Evolutionary conservation across 2,113 vertebrate species (phyloP).

Genomic region (Neotoma lepida): DNA sequence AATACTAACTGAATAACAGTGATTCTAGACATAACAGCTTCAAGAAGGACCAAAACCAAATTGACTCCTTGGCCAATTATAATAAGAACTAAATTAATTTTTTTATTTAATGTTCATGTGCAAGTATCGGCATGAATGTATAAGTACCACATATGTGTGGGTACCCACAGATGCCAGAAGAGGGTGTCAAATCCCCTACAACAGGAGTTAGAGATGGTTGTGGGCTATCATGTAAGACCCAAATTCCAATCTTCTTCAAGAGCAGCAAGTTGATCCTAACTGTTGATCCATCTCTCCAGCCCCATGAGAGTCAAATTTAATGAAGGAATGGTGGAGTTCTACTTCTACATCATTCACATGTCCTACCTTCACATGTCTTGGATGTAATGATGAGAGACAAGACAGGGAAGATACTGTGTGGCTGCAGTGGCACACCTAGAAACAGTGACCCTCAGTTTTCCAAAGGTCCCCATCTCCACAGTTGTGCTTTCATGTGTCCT

Average conservation of each 20-base stretch:
- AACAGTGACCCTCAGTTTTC: background rate
- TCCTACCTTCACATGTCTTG: background rate
- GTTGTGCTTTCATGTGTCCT: background rate
- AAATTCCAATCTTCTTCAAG: background rate
- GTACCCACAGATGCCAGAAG: no score
- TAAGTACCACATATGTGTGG: background rate
- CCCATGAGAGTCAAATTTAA: no score
- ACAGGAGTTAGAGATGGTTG: background rate
- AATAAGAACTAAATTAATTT: background rate
- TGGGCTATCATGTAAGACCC: background rate
- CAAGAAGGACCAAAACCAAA: no score
- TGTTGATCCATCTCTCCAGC: background rate
- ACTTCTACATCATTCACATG: background rate
- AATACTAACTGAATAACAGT: background rate
- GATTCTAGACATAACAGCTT: background rate
- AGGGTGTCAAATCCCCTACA: background rate
- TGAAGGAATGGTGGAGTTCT: background rate
- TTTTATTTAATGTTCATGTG: background rate
- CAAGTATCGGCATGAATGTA: background rate
- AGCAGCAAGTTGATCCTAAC: background rate
- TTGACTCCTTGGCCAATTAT: background rate
- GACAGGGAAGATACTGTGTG: background rate
- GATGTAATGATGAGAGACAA: background rate
- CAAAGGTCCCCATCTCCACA: background rate
- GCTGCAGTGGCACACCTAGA: no score